Evolutionary conservation across 30 jellyfish, hydroid and myxozoan genomes (phyloP).

Genomic region (Rhopilema esculentum): DNA sequence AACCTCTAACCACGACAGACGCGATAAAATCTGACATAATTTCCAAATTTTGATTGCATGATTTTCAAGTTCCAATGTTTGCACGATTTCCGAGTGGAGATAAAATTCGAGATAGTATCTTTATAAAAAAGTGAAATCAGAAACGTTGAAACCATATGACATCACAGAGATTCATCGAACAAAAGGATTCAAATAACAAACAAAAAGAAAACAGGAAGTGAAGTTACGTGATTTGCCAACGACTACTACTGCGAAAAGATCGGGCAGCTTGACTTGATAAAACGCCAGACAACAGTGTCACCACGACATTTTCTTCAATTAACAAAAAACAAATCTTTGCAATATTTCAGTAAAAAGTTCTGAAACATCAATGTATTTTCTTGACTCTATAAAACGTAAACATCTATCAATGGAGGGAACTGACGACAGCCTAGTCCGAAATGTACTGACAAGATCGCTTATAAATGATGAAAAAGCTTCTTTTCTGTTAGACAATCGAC

Average conservation of each 20-base stretch:
- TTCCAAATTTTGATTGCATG: neutral
- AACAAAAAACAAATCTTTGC: neutral
- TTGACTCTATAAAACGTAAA: too few relatives aligned
- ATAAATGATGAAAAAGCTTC: too few relatives aligned
- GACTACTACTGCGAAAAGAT: neutral
- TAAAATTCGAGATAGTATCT: neutral
- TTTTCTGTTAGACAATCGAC: too few relatives aligned
- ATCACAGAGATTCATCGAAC: neutral
- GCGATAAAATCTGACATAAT: neutral
- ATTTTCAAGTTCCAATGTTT: too few relatives aligned
- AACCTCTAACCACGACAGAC: neutral
- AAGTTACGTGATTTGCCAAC: neutral
- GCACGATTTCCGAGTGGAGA: neutral
- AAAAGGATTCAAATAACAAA: neutral
- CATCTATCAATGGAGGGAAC: too few relatives aligned
- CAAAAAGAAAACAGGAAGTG: neutral
- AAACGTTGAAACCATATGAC: neutral
- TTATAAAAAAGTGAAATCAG: neutral
- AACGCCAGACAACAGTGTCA: neutral
- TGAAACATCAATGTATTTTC: too few relatives aligned
- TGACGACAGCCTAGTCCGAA: too few relatives aligned
- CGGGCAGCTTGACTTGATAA: neutral
- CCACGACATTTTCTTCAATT: neutral
- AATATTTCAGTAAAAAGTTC: too few relatives aligned
- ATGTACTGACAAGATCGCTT: too few relatives aligned